A percentile compares a stretch with the other conserved stretches of the same genome.
phyloP scores from a whole-genome alignment of 2,888 invertebrate genomes.

The Thereva nobilitata region DNA sequence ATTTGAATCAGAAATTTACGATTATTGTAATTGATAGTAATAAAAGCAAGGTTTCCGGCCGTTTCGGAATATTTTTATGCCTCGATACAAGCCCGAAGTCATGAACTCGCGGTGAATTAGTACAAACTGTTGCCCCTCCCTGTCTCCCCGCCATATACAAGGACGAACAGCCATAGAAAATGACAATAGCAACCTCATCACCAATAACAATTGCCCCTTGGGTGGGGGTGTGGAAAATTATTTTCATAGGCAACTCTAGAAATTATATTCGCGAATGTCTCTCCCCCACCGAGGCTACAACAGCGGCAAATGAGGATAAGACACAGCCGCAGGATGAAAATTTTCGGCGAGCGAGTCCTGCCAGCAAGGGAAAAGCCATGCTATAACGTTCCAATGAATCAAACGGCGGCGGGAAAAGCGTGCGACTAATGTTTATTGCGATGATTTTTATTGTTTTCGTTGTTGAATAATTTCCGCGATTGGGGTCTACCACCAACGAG shows the following conservation, averaged over 20 bases:
- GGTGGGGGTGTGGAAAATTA: conserved; percentile 10
- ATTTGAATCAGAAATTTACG: conserved; percentile 11
- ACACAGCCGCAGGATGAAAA: no score
- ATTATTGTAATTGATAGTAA: conserved; percentile 12
- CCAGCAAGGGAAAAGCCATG: no score
- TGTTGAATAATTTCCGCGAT: conserved; percentile 24
- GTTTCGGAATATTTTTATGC: conserved; percentile 18
- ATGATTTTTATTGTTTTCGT: conserved; percentile 29
- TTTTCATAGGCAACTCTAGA: conserved; percentile 3
- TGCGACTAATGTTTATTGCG: conserved; percentile 34
- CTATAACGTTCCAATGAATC: conserved; percentile 20
- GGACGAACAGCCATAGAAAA: background rate
- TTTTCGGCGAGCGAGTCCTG: no score
- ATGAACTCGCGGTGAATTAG: background rate
- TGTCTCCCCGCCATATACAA: conserved; percentile 3
- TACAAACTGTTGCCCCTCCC: conserved; percentile 27
- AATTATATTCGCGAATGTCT: conserved; percentile 2
- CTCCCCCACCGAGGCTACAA: no score
- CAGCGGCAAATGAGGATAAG: conserved; percentile 1
- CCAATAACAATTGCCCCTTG: conserved; percentile 15
- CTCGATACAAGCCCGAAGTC: background rate
- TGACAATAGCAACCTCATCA: conserved; percentile 4
- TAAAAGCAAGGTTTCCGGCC: conserved; percentile 8
- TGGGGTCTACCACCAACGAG: conserved; percentile 15
- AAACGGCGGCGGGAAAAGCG: conserved; percentile 25